Evolutionary conservation across 2,888 invertebrate genomes (phyloP).

Genomic region (Stenodera caucasica): DNA sequence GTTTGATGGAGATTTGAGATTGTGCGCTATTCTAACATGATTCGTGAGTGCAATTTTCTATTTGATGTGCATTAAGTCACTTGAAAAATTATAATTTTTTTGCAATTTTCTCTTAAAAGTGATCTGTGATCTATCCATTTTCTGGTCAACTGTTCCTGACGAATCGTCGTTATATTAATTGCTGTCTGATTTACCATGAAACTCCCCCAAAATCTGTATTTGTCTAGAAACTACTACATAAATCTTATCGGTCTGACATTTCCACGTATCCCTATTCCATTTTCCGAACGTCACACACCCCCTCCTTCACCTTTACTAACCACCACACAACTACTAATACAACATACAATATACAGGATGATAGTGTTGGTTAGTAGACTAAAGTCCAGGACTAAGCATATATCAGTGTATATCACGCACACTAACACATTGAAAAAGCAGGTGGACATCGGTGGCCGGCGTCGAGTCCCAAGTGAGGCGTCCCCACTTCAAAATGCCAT

Average conservation of each 20-base stretch:
- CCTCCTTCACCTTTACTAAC: neutral
- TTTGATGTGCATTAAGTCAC: no score
- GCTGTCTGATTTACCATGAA: conserved; percentile 7
- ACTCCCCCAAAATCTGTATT: conserved; percentile 4
- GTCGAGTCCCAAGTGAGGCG: conserved; percentile 35
- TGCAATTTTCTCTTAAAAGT: no score
- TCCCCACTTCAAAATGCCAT: conserved; percentile 43
- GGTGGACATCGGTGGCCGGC: conserved; percentile 30
- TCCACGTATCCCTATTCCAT: conserved; percentile 17
- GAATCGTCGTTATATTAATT: neutral
- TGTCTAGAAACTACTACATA: conserved; percentile 23
- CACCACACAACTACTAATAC: no score
- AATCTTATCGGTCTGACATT: conserved; percentile 30
- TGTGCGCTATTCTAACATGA: no score
- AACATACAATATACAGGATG: neutral
- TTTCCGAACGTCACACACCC: neutral
- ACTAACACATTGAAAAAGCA: neutral
- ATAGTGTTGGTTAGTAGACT: neutral
- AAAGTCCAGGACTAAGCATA: neutral
- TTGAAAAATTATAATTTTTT: no score
- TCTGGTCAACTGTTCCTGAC: neutral
- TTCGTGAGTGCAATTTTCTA: no score
- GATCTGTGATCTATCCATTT: conserved; percentile 10
- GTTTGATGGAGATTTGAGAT: no score
- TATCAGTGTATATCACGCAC: neutral